phyloP scores from a whole-genome alignment of 2,888 invertebrate species.

The Orthosia gracilis region DNA sequence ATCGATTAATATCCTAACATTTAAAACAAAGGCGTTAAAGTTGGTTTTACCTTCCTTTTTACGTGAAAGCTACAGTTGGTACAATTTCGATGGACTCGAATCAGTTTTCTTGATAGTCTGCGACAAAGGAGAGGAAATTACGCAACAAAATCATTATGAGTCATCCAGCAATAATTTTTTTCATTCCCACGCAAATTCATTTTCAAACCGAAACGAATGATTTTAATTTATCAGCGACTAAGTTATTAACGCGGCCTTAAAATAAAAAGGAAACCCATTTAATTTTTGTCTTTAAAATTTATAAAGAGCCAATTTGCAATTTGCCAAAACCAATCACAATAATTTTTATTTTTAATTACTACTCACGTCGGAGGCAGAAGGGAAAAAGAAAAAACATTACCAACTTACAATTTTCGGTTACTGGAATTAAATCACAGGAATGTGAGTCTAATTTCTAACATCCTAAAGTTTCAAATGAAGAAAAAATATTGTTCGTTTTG shows the following conservation, averaged over 20 bases:
- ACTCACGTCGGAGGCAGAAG: conserved; percentile 74
- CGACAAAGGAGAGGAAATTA: neutral
- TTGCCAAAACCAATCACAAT: conserved; percentile 90
- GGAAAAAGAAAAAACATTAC: conserved; percentile 56
- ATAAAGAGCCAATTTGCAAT: conserved; percentile 86
- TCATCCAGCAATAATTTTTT: conserved; percentile 15
- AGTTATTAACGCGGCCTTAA: conserved; percentile 56
- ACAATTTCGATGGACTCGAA: neutral
- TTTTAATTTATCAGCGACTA: conserved; percentile 59
- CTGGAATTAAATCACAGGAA: conserved; percentile 12
- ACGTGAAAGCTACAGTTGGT: neutral
- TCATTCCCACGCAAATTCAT: conserved; percentile 51
- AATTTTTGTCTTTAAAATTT: conserved; percentile 65
- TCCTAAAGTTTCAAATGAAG: conserved; percentile 12
- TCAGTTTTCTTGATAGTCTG: neutral
- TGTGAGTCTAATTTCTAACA: conserved; percentile 19
- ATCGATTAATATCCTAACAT: too few relatives aligned
- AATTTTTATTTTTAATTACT: conserved; percentile 89
- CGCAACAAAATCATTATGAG: neutral
- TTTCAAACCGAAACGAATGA: conserved; percentile 43
- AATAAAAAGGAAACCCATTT: conserved; percentile 50
- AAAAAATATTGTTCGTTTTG: neutral
- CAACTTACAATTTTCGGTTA: conserved; percentile 27
- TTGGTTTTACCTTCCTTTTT: too few relatives aligned
- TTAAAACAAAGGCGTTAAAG: neutral